Percentiles rank a stretch among this genome's conserved stretches.
Conservation (phyloP, 2,113 vertebrate genomes). For the Apteryx owenii region DNA sequence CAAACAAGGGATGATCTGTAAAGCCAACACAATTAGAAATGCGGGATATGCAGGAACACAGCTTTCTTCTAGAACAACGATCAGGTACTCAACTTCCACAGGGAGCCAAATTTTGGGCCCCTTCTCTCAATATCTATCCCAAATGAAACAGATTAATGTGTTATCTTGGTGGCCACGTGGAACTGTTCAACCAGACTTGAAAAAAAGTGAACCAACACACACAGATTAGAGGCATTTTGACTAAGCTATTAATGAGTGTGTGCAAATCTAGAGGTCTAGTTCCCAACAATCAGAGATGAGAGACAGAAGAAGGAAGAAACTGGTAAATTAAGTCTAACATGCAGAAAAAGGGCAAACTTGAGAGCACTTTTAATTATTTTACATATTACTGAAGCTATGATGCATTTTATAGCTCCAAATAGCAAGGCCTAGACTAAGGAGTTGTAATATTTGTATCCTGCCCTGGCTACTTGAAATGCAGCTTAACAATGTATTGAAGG, state of each 20-base stretch:
- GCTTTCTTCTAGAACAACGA: background rate
- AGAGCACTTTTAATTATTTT: background rate
- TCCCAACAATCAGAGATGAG: background rate
- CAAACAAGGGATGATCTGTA: background rate
- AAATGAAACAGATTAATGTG: background rate
- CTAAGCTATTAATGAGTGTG: background rate
- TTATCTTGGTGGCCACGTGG: background rate
- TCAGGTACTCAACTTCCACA: background rate
- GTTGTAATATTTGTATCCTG: background rate
- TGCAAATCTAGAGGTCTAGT: background rate
- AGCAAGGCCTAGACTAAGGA: background rate
- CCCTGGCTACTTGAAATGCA: conserved; percentile 39
- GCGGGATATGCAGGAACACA: background rate
- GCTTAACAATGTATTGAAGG: background rate
- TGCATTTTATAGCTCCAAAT: background rate
- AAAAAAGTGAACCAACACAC: background rate
- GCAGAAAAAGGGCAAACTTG: background rate
- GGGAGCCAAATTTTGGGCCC: background rate
- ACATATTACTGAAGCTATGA: background rate
- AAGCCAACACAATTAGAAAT: background rate
- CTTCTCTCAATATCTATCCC: background rate
- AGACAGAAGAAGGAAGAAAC: background rate
- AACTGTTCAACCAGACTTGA: background rate
- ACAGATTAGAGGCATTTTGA: background rate
- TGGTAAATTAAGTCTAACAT: background rate